A percentile compares a stretch with the other conserved stretches of the same genome.
Evolutionary conservation across 2,888 invertebrate genomes (phyloP).

Genomic region (Polydrusus pterygomalis): DNA sequence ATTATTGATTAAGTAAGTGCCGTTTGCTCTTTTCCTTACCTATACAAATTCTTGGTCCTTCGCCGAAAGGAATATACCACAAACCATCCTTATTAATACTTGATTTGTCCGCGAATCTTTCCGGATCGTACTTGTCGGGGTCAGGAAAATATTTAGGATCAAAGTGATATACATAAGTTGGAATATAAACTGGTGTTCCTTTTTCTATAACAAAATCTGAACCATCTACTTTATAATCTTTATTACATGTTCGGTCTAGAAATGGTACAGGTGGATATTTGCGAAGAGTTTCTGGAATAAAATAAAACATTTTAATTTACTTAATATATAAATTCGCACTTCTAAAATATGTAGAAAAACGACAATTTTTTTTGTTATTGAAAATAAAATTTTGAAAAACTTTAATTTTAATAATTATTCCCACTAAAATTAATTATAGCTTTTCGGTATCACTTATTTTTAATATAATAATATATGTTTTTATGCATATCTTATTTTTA

Average conservation of each 20-base stretch:
- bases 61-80: constrained; percentile 64
- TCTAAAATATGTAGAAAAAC: too few relatives aligned
- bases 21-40: constrained; percentile 58
- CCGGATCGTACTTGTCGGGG: constrained; percentile 63
- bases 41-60: constrained; percentile 64
- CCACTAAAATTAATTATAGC: too few relatives aligned
- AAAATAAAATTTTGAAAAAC: too few relatives aligned
- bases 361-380: too few relatives aligned
- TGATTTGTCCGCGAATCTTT: constrained; percentile 61
- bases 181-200: constrained; percentile 67
- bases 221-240: constrained; percentile 63
- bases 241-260: constrained; percentile 63
- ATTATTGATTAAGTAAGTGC: too few relatives aligned
- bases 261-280: constrained; percentile 69
- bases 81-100: constrained; percentile 57
- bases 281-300: constrained; percentile 69
- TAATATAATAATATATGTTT: too few relatives aligned
- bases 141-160: constrained; percentile 64
- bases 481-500: too few relatives aligned
- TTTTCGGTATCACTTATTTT: too few relatives aligned
- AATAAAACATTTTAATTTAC: too few relatives aligned
- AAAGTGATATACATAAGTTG: constrained; percentile 61
- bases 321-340: too few relatives aligned
- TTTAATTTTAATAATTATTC: too few relatives aligned
- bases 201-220: constrained; percentile 64